These are phyloP conservation scores for Corythornis madagascariensis DNA, from an alignment of 2,113 vertebrate species.

Conservation along the genomic window DNA sequence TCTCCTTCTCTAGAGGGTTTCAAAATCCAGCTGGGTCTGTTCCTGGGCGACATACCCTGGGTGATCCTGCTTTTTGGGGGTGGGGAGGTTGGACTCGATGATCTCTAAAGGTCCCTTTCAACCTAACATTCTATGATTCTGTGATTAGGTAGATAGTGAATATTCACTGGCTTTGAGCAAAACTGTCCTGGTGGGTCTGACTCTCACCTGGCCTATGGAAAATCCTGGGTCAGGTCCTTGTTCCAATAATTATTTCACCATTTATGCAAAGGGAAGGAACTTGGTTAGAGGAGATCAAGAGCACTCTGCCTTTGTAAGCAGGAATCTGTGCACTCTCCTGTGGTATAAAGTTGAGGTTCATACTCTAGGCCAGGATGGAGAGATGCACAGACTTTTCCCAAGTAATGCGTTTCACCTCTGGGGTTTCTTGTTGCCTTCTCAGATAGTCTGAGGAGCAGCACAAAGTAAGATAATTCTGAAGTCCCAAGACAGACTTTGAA, in stretches of 20 bases:
- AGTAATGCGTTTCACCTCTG: not conserved
- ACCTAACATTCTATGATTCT: too few species aligned
- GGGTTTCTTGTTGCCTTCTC: not conserved
- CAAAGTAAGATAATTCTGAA: not conserved
- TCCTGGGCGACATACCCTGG: too few species aligned
- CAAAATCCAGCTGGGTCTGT: too few species aligned
- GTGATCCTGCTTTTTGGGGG: too few species aligned
- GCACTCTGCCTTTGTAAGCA: not conserved
- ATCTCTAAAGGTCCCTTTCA: too few species aligned
- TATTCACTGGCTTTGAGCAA: not conserved
- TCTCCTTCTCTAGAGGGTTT: too few species aligned
- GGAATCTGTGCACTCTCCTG: not conserved
- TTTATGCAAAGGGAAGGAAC: not conserved
- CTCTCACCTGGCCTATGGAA: not conserved
- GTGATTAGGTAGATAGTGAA: not conserved
- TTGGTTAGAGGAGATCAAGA: not conserved
- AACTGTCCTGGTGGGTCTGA: not conserved
- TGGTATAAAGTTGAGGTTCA: not conserved
- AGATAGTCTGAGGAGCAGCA: not conserved
- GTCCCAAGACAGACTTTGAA: not conserved
- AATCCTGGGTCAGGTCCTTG: not conserved
- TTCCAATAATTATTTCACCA: not conserved
- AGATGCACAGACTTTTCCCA: fast-evolving
- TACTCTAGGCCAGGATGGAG: not conserved
- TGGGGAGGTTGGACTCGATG: too few species aligned